Evolutionary conservation across 2,113 vertebrate species (phyloP), one percentile per base, ranked within the genome.

Genomic region (Tor tambroides): DNA sequence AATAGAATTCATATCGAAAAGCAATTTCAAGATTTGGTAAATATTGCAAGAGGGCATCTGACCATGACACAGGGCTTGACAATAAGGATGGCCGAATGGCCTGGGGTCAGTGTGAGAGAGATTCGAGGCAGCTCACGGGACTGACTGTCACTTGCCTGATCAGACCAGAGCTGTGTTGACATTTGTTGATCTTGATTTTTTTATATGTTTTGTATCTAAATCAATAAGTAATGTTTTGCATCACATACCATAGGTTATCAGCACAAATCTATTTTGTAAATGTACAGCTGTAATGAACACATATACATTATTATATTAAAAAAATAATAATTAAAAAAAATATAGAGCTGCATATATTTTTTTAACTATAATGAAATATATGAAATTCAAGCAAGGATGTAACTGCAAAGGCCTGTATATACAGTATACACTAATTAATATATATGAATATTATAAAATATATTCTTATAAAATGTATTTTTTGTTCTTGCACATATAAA

Each of bases 11-110:
- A 49, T 49, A 71, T 71, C 23, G 5, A 4, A 54, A 28, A 65
- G 38, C 26, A 59, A 49, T 56, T 63, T 19, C 30, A 38, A 65
- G 15, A 67, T 17, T 32, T 69, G 26, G 15, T 69, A 69, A 83
- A 83, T 69, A 69, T 32, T 83, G 63, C 63, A 83, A 30, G n/a
- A 82, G 61, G 41, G 7, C n/a, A 21, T 65, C 4, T 43, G 9
- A 80, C 21, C 26, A 3, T 63, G 56, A 28, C 14, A 46, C 61
- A 46, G 0, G 19, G 32, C 59, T 81, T 9, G 30, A 21, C 3
- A 69, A 69, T 10, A 77, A 30, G n/a, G 30, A 78, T 56, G 41
- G 15, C 79, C 30, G 11, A 10, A 30, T 17, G n/a, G 23, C 41
- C 43, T 28, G 69, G 10, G 21, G 23, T 75, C 38, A 46, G 23